Evolutionary conservation across 1,140 invertebrate species (phyloP), one percentile per base, ranked within the genome.

Genomic region (Capitella teleta): DNA sequence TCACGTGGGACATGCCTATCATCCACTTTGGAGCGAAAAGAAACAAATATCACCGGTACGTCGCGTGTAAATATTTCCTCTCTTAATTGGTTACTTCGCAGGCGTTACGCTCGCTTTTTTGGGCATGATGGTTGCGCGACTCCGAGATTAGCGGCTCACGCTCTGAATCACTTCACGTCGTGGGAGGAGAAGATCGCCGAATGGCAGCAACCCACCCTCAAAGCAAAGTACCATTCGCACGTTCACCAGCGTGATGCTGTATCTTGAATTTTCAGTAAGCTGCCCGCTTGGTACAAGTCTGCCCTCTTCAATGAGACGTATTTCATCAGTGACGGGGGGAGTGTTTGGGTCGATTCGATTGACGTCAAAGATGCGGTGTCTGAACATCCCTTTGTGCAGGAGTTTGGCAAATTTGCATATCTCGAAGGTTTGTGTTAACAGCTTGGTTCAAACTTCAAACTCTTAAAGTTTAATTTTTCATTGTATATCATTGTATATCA

Each of bases 301-400:
- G 89, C 88, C 53, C 74, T 95, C 61, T 93, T 94, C 73, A 96
- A 96, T 76, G 89, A 94, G 75, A 73, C 90, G 42, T 96, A 96
- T 68, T 94, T 79, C 68, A 77, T 96, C 3, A 81, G 85, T 53
- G 90, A 94, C 73, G 89, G 90, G n/a, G 90, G 90, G n/a, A 83
- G 82, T 0, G 71, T 92, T 41, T 94, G 90, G 90, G 53, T 88
- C 6, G 76, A 80, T 28, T 53, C 3, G 21, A 34, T 59, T 5
- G 10, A 23, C 5, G 40, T 36, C 6, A 5, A 41, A 23, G 46
- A 48, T 34, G 18, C 16, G 12, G 30, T 24, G 5, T 28, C 54
- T 18, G n/a, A n/a, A n/a, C n/a, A n/a, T n/a, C 45, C 26, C 8
- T 42, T 70, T 18, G 57, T 76, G 10, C 51, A 61, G 47, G 63